Percentiles rank a stretch among this genome's conserved stretches.
Evolutionary conservation across 1,140 invertebrate genomes (phyloP).

Genomic region (Coptotermes formosanus): DNA sequence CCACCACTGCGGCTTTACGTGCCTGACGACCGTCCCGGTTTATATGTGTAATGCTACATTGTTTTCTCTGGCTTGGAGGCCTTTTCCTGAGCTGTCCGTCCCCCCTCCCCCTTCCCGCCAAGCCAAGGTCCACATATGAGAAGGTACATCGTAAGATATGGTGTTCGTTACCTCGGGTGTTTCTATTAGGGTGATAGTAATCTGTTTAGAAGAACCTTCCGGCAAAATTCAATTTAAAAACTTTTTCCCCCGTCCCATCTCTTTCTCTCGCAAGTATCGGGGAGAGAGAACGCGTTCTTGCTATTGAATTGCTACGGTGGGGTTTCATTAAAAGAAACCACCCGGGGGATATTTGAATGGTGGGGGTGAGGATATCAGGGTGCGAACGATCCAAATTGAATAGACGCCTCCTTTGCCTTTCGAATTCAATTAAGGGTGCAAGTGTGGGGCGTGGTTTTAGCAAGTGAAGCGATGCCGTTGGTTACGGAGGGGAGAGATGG

Average conservation of each 20-base stretch:
- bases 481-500: neutral
- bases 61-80: conserved; percentile 31
- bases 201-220: conserved; percentile 27
- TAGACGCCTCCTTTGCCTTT: too few species aligned
- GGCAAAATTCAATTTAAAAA: conserved; percentile 33
- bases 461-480: neutral
- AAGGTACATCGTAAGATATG: conserved; percentile 10
- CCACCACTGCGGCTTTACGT: neutral
- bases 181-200: conserved; percentile 28
- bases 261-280: conserved; percentile 18
- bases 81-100: conserved; percentile 4
- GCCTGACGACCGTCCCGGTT: neutral
- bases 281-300: too few species aligned
- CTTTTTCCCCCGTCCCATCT: conserved; percentile 15
- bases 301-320: conserved; percentile 16
- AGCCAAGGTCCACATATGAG: neutral
- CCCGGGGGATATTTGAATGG: neutral
- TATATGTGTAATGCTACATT: conserved; percentile 33
- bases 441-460: neutral
- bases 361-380: too few species aligned
- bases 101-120: neutral
- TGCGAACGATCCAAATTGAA: too few species aligned
- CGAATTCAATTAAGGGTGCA: neutral
- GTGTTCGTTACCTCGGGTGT: conserved; percentile 5
- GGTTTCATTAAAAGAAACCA: conserved; percentile 20